Conservation (phyloP, 1,140 invertebrate genomes). For the Caerostris extrusa region DNA sequence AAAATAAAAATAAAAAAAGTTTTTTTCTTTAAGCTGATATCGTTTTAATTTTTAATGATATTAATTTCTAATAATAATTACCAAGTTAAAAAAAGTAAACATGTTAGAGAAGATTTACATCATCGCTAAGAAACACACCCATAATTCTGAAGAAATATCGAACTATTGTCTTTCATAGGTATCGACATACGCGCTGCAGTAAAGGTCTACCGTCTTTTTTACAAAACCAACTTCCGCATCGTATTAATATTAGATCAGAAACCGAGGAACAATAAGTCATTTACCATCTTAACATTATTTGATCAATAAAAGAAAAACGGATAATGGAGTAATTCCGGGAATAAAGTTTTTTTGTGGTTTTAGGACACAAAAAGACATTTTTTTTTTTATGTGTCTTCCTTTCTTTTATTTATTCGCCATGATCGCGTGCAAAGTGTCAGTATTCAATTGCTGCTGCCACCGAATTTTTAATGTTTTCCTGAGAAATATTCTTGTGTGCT, state of each 20-base stretch:
- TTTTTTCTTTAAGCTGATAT: too few species aligned
- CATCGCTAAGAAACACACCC: too few species aligned
- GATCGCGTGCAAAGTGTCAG: conserved; percentile 39
- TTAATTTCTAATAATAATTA: too few species aligned
- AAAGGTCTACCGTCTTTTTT: neutral
- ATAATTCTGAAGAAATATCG: too few species aligned
- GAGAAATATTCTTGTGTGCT: conserved; percentile 51
- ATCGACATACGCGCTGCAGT: neutral
- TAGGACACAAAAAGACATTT: conserved; percentile 51
- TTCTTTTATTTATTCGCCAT: conserved; percentile 57
- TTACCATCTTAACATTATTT: conserved; percentile 2
- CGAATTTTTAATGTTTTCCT: conserved; percentile 68
- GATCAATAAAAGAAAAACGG: conserved; percentile 2
- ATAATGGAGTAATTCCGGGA: neutral
- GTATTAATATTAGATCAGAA: neutral
- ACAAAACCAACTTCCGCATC: neutral
- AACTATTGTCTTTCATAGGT: too few species aligned
- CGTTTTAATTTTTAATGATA: too few species aligned
- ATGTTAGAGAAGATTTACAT: too few species aligned
- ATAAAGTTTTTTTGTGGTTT: conserved; percentile 45
- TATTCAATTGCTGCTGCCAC: neutral
- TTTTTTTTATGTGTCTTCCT: conserved; percentile 22
- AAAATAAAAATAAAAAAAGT: too few species aligned
- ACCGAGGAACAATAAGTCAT: neutral
- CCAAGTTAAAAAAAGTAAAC: too few species aligned